Evolutionary conservation across 2,888 invertebrate species (phyloP).

Genomic region (Stictocephala bisonia): DNA sequence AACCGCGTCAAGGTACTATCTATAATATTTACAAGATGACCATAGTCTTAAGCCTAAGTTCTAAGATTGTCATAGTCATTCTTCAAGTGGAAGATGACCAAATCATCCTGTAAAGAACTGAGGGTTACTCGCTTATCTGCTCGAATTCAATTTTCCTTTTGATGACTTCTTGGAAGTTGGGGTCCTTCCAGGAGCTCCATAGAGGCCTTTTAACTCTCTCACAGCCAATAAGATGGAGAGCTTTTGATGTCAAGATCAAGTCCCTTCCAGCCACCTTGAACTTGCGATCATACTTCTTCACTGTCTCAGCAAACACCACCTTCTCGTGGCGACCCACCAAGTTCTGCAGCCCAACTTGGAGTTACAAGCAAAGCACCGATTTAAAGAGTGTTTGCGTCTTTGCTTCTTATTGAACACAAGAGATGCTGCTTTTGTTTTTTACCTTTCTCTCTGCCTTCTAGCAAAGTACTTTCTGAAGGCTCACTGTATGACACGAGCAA

Average conservation of each 20-base stretch:
- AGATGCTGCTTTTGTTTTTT: conserved; percentile 69
- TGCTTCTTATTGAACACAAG: conserved; percentile 71
- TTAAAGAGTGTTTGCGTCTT: conserved; percentile 71
- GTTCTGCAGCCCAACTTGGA: conserved; percentile 71
- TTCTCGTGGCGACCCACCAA: conserved; percentile 73
- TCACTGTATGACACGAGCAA: conserved; percentile 74
- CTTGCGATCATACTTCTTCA: conserved; percentile 73
- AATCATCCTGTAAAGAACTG: conserved; percentile 71
- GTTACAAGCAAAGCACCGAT: conserved; percentile 75
- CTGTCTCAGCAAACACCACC: conserved; percentile 73
- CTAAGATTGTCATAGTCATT: no score
- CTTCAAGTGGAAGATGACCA: conserved; percentile 70
- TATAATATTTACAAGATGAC: no score
- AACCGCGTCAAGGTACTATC: no score
- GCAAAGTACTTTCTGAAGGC: conserved; percentile 74
- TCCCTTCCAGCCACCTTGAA: conserved; percentile 70
- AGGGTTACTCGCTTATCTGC: conserved; percentile 68
- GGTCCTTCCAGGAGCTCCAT: conserved; percentile 66
- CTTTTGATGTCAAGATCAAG: conserved; percentile 70
- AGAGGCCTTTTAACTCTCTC: conserved; percentile 74
- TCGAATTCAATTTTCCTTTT: conserved; percentile 71
- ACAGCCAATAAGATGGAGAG: conserved; percentile 71
- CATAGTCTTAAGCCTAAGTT: no score
- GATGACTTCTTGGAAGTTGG: conserved; percentile 67
- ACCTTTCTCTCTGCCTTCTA: conserved; percentile 68